These are phyloP conservation scores for Centropus unirufus DNA, from an alignment of 2,113 vertebrate genomes.

Conservation along the genomic window DNA sequence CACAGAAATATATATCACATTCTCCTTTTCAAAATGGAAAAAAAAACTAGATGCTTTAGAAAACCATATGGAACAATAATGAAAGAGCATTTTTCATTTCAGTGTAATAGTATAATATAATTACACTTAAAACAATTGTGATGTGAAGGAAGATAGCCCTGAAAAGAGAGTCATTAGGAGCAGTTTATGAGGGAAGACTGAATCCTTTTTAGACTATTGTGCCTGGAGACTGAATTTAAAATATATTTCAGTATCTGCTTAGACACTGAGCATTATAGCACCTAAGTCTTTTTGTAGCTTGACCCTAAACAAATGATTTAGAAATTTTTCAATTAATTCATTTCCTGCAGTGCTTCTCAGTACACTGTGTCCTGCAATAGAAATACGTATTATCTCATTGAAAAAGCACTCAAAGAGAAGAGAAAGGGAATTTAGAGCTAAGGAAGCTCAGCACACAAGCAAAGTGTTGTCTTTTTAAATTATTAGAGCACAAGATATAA, in stretches of 20 bases:
- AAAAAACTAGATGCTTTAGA: background rate
- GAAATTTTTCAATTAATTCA: conserved; percentile 8
- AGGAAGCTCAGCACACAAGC: background rate
- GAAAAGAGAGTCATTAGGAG: background rate
- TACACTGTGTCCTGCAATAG: conserved; percentile 26
- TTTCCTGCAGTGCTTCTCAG: conserved; percentile 20
- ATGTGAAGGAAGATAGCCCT: background rate
- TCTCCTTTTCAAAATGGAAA: background rate
- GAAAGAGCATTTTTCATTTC: background rate
- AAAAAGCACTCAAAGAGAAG: background rate
- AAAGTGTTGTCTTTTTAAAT: conserved; percentile 8
- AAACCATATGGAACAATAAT: background rate
- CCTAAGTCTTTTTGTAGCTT: background rate
- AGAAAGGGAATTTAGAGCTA: background rate
- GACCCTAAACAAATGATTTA: background rate
- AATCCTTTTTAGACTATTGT: background rate
- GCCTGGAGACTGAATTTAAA: background rate
- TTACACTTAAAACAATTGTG: background rate
- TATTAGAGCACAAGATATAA: background rate
- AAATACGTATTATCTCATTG: background rate
- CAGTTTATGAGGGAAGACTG: background rate
- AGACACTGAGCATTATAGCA: background rate
- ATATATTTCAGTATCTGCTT: background rate
- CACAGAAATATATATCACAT: background rate
- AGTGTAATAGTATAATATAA: background rate